These are phyloP conservation scores for Prunella fulvescens DNA, from an alignment of 2,113 vertebrate species.

Conservation along the genomic window DNA sequence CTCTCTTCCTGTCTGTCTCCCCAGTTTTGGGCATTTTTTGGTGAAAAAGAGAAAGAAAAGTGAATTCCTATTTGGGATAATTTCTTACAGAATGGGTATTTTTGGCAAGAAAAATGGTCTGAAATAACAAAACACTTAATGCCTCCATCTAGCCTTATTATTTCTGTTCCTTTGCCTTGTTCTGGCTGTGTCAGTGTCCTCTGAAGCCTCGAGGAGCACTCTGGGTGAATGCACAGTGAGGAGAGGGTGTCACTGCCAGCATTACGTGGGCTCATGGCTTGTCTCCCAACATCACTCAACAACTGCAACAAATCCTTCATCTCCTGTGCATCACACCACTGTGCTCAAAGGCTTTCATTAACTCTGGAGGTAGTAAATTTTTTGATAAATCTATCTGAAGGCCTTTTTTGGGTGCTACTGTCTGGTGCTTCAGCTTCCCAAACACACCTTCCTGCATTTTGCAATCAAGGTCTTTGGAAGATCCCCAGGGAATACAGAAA, in stretches of 20 bases:
- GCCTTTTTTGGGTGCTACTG: not conserved
- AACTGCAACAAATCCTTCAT: not conserved
- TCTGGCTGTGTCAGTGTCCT: accelerated
- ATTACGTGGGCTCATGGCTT: not conserved
- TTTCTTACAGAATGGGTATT: not conserved
- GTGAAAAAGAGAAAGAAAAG: not conserved
- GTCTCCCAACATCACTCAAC: not conserved
- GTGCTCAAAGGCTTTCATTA: not conserved
- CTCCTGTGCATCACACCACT: not conserved
- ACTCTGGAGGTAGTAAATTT: not conserved
- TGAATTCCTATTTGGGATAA: not conserved
- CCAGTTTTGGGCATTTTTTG: not conserved
- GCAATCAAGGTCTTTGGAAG: not conserved
- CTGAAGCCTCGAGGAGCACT: not conserved
- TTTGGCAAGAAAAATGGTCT: not conserved
- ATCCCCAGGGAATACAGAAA: not conserved
- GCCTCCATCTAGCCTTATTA: not conserved
- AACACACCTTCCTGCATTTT: not conserved
- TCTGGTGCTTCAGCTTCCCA: not conserved
- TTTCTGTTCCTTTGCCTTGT: not conserved
- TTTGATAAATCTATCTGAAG: not conserved
- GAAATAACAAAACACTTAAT: not conserved
- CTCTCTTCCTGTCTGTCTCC: not conserved
- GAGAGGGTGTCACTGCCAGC: not conserved
- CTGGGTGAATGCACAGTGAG: not conserved